Percentiles rank a stretch among this genome's conserved stretches.
phyloP scores from a whole-genome alignment of 2,113 vertebrate species.

The Rhinolophus ferrumequinum region DNA sequence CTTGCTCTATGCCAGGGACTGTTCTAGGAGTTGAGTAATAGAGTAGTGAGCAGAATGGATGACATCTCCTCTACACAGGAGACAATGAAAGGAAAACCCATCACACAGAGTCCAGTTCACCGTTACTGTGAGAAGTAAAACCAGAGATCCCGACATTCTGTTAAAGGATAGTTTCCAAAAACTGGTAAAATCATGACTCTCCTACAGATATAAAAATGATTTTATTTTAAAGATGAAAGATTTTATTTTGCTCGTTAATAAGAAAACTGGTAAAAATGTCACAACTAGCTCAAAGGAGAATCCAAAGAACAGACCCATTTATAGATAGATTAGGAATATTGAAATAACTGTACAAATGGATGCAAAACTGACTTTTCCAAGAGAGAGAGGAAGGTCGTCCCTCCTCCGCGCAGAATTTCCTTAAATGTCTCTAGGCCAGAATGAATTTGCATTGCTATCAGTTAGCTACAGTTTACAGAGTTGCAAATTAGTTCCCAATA shows the following conservation, averaged over 20 bases:
- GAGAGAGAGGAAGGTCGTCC: not conserved
- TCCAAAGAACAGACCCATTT: not conserved
- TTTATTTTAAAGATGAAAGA: not conserved
- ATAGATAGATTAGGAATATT: not conserved
- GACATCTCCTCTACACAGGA: not conserved
- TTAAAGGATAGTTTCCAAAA: not conserved
- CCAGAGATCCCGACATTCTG: not conserved
- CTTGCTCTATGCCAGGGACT: not conserved
- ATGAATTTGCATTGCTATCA: not conserved
- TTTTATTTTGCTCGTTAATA: not conserved
- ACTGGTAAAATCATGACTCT: not conserved
- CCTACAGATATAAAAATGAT: not conserved
- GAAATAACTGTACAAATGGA: not conserved
- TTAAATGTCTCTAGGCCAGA: not conserved
- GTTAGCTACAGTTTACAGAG: not conserved
- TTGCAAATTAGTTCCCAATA: not conserved
- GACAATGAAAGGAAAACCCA: not conserved
- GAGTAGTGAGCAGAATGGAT: not conserved
- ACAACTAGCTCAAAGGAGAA: not conserved
- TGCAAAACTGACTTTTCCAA: not conserved
- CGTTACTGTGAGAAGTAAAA: not conserved
- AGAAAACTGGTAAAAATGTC: slow-evolving; percentile 1
- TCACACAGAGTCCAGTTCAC: not conserved
- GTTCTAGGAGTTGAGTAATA: not conserved
- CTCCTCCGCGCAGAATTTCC: not conserved